phyloP scores from a whole-genome alignment of 53 echinoderm and acorn worm genomes.

The Zoroaster sp. region DNA sequence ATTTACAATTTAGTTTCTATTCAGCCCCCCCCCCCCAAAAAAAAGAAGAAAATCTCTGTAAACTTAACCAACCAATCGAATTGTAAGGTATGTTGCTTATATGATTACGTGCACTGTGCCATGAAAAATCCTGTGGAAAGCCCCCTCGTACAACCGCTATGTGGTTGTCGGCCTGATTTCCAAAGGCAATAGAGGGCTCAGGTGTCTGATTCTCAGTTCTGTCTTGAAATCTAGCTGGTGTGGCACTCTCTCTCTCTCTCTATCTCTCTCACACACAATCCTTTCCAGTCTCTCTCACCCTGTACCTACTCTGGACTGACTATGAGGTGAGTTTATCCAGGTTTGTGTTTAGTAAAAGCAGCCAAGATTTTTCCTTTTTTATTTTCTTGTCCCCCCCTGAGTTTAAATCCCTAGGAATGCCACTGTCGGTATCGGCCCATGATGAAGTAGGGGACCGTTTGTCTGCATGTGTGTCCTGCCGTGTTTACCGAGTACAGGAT shows the following conservation, averaged over 20 bases:
- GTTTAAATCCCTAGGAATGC: not conserved
- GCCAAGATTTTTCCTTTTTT: not conserved
- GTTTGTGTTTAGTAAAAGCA: not conserved
- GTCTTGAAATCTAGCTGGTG: not conserved
- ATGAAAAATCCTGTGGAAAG: constrained; percentile 6
- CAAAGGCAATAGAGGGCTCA: not conserved
- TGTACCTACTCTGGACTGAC: not conserved
- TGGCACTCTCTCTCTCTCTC: constrained; percentile 2
- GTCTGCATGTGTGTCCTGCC: constrained; percentile 25
- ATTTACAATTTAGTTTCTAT: not conserved
- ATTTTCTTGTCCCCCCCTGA: not conserved
- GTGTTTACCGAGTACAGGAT: constrained; percentile 49
- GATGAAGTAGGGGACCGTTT: constrained; percentile 41
- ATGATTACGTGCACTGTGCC: not conserved
- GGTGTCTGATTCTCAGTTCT: not conserved
- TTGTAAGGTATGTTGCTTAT: not conserved
- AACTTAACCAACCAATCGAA: constrained; percentile 2
- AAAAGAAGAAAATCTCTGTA: too few species aligned
- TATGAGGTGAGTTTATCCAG: not conserved
- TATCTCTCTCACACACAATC: not conserved
- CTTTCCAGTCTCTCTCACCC: not conserved
- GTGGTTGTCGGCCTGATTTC: not conserved
- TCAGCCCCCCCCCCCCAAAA: not conserved
- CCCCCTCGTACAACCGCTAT: not conserved
- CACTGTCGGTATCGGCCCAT: constrained; percentile 3